Evolutionary conservation across 2,113 vertebrate species (phyloP), one percentile per base, ranked within the genome.

Genomic region (Periophthalmus modestus): DNA sequence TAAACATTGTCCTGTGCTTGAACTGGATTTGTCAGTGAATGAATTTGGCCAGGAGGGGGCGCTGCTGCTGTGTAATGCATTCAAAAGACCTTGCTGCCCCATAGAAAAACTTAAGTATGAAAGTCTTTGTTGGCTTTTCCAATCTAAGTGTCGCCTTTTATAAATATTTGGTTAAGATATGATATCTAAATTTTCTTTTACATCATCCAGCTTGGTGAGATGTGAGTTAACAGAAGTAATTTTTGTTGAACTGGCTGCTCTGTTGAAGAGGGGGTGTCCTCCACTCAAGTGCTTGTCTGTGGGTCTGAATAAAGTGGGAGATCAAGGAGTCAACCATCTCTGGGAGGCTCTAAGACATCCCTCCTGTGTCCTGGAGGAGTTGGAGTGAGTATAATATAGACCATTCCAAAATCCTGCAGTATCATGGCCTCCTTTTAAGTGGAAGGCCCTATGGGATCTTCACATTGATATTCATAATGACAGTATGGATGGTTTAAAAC

Each of bases 21-120:
- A 92, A 39, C 78, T 94, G 67, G 77, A 93, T 14, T 81, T 92
- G 65, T 91, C 92, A 14, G 50, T 88, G 9, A 93, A 92, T 43
- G 84, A 90, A 0, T 70, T 93, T 7, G 85, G 77, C 68, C 89
- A 94, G 78, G 85, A 92, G 75, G 91, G 90, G 79, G 89, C 68
- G 1, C 77, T 92, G 65, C 67, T 87, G 71, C 91, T 93, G 65
- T 92, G 89, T 67, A 66, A 84, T 55, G 83, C 86, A 2, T 87
- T 93, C 12, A 68, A 59, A 23, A 43, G 28, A 46, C 82, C 86
- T 2, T 59, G 68, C 0, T 90, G 85, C 69, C 75, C 71, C 24
- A 12, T 92, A 12, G 67, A 90, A 73, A 90, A 58, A 69, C 85
- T 93, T 1, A 0, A 57, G 90, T 92, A 81, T 19, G 16, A 48